Evolutionary conservation across 2,797 vertebrate genomes (phyloP), one percentile per base, ranked within the genome.

Genomic region (Falco rusticolus): DNA sequence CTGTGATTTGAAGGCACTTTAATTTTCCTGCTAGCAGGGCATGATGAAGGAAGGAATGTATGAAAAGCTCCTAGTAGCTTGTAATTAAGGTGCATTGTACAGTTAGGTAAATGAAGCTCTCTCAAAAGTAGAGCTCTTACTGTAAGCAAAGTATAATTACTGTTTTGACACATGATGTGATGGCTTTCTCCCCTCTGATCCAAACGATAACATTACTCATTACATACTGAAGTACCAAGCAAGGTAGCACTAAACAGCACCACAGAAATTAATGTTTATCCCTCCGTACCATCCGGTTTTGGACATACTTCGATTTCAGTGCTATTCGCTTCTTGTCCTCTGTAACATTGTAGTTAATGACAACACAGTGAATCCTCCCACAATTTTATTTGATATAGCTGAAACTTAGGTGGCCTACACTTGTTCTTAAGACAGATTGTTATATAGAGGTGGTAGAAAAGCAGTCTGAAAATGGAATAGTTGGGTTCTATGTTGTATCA

Each of bases 11-110:
- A 92, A 87, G 22, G 10, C 13, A 51, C 51, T 31, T 92, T 57
- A 56, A 48, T 91, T 94, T 94, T 96, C 41, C 25, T 92, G 20
- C 60, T 95, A 34, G n/a, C 11, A 78, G 50, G 71, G 25, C 90
- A 83, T 70, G 54, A 77, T 72, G 66, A 63, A 71, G 65, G 37
- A 22, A 96, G 83, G 70, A 87, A 84, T 53, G 63, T 53, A 54
- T 45, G 79, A 34, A 93, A 82, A 94, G 6, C 28, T 94, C 82
- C 76, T 86, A 79, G 84, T 54, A 89, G 37, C 33, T 87, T 81
- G 18, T 71, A 87, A 91, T 80, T 95, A 92, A 90, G 51, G 69
- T 90, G 47, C 33, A 37, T 79, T 57, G 45, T 88, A 69, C 22
- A 92, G 37, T 51, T 76, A 78, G 74, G 7, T 66, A 68, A 93